Evolutionary conservation across 2,797 vertebrate species (phyloP).

Genomic region (Myripristis jacobus): DNA sequence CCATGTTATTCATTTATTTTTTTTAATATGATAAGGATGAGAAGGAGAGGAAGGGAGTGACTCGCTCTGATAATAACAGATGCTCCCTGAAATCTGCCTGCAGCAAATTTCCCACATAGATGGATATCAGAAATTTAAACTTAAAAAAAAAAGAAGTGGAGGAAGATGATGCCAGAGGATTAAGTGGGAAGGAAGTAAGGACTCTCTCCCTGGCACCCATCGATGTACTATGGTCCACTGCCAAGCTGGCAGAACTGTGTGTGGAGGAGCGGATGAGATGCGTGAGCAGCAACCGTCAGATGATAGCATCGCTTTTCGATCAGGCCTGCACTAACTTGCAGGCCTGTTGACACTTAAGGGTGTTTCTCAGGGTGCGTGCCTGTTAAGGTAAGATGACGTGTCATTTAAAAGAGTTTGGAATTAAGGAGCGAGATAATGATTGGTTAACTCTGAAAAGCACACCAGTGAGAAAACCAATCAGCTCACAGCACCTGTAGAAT

Average conservation of each 20-base stretch:
- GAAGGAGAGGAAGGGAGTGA: conserved; percentile 16
- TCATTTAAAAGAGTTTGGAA: no score
- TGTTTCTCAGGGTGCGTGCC: conserved; percentile 12
- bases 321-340: conserved; percentile 46
- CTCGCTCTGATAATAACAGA: conserved; percentile 61
- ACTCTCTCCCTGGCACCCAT: conserved; percentile 40
- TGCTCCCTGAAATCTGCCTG: conserved; percentile 54
- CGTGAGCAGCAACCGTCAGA: conserved; percentile 32
- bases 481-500: no score
- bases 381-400: no score
- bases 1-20: conserved; percentile 33
- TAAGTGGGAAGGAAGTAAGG: conserved; percentile 35
- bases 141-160: conserved; percentile 15
- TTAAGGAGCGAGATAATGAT: no score
- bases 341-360: conserved; percentile 29
- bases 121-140: conserved; percentile 40
- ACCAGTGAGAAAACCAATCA: no score
- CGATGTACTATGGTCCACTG: conserved; percentile 12
- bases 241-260: conserved; percentile 50
- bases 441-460: no score
- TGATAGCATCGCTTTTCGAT: conserved; percentile 21
- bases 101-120: conserved; percentile 46
- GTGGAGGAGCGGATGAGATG: conserved; percentile 46
- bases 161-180: conserved; percentile 43
- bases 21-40: conserved; percentile 58